Conservation (phyloP, 2,888 invertebrate species). For the Quadriops clusia region DNA sequence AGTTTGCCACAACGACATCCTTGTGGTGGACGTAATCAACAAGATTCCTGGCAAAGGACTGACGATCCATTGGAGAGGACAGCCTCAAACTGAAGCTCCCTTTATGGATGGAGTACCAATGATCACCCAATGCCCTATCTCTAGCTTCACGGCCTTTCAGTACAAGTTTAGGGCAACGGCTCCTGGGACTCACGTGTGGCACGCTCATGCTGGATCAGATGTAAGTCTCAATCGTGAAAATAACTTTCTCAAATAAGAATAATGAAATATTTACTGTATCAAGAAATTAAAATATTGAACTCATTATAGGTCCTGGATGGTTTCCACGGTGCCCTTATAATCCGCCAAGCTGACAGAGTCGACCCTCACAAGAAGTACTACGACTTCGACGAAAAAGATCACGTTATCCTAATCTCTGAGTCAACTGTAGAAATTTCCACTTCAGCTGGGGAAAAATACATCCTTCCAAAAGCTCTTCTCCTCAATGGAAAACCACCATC, state of each 20-base stretch:
- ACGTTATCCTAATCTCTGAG: constrained; percentile 58
- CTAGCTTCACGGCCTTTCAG: constrained; percentile 54
- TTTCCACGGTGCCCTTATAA: constrained; percentile 57
- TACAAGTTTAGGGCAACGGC: constrained; percentile 57
- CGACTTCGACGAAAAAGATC: constrained; percentile 58
- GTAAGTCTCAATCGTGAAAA: too few species aligned
- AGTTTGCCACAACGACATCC: constrained; percentile 59
- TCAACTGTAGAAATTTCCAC: constrained; percentile 40
- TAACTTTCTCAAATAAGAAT: too few species aligned
- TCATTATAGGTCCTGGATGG: too few species aligned
- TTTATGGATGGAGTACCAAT: constrained; percentile 68
- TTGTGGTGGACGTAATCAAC: constrained; percentile 63
- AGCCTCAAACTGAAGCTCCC: constrained; percentile 53
- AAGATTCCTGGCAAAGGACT: constrained; percentile 54
- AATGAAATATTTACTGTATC: too few species aligned
- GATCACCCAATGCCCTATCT: constrained; percentile 66
- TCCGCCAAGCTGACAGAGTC: constrained; percentile 49
- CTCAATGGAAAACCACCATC: constrained; percentile 42
- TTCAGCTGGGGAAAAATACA: constrained; percentile 39
- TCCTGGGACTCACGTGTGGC: constrained; percentile 63
- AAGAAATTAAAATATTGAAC: too few species aligned
- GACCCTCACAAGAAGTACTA: constrained; percentile 51
- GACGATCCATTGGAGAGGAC: constrained; percentile 68
- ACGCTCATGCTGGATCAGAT: constrained; percentile 58
- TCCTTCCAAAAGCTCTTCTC: constrained; percentile 38